A percentile compares a stretch with the other conserved stretches of the same genome.
Evolutionary conservation across 2,113 vertebrate genomes (phyloP).

Genomic region (Spilogale gracilis): DNA sequence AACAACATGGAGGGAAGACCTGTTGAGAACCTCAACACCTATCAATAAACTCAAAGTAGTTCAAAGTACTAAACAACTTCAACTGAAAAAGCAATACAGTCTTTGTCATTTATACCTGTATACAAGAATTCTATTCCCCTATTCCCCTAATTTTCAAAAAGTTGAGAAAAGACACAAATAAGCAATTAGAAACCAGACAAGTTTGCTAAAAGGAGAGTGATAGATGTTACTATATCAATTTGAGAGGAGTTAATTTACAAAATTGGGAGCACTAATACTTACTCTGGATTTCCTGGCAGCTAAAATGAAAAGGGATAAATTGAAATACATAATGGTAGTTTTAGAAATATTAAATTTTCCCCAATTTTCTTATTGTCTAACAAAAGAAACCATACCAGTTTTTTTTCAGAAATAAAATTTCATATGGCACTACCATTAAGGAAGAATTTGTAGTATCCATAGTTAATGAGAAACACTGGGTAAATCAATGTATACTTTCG

Average conservation of each 20-base stretch:
- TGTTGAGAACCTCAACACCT: neutral
- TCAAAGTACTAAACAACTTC: neutral
- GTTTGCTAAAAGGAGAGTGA: neutral
- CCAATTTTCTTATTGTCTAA: neutral
- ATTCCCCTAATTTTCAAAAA: slow-evolving; percentile 22
- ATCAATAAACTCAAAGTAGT: neutral
- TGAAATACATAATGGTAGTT: neutral
- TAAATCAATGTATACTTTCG: neutral
- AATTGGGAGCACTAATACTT: neutral
- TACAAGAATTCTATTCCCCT: neutral
- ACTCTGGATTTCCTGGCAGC: neutral
- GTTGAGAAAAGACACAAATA: neutral
- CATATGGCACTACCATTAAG: neutral
- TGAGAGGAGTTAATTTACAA: neutral
- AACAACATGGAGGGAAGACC: slow-evolving; percentile 30
- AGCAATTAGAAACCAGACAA: neutral
- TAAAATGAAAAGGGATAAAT: neutral
- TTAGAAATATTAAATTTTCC: neutral
- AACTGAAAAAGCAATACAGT: neutral
- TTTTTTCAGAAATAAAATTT: slow-evolving; percentile 16
- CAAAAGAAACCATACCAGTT: neutral
- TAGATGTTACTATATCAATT: neutral
- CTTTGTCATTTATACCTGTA: neutral
- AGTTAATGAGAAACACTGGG: neutral
- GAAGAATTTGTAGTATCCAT: neutral